phyloP scores from a whole-genome alignment of 2,888 invertebrate species.

The Mechanitis mazaeus region DNA sequence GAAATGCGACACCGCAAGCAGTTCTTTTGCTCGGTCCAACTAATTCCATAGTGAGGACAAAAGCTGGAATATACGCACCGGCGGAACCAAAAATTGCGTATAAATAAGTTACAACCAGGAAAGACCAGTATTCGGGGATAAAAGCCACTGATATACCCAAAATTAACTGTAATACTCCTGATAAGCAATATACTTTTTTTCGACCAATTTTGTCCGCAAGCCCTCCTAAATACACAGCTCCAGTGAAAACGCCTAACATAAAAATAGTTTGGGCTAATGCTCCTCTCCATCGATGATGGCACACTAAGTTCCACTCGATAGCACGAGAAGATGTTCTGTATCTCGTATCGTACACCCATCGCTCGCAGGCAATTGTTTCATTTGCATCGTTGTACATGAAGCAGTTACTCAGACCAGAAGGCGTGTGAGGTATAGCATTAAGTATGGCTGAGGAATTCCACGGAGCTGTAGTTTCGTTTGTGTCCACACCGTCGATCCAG shows the following conservation, averaged over 20 bases:
- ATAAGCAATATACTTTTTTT: constrained; percentile 88
- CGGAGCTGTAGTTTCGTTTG: constrained; percentile 65
- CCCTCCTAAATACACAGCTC: constrained; percentile 87
- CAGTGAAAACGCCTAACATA: constrained; percentile 91
- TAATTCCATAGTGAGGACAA: constrained; percentile 87
- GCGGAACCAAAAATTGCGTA: constrained; percentile 91
- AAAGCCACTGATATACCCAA: constrained; percentile 86
- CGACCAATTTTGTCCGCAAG: constrained; percentile 90
- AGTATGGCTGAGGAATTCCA: constrained; percentile 77
- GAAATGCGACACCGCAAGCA: constrained; percentile 86
- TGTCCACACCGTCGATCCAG: constrained; percentile 78
- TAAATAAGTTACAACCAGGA: constrained; percentile 80
- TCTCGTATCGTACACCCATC: constrained; percentile 84
- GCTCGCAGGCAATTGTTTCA: constrained; percentile 50
- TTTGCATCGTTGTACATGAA: constrained; percentile 66
- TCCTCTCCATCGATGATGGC: constrained; percentile 87
- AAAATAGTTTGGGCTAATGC: constrained; percentile 85
- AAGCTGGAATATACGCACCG: constrained; percentile 83
- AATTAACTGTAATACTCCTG: constrained; percentile 83
- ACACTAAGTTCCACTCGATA: constrained; percentile 90
- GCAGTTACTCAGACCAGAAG: constrained; percentile 79
- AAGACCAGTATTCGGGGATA: constrained; percentile 85
- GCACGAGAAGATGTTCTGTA: constrained; percentile 84
- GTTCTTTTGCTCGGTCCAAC: constrained; percentile 88
- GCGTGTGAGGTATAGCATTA: constrained; percentile 75